A percentile compares a stretch with the other conserved stretches of the same genome.
Conservation (phyloP, 2,888 invertebrate genomes). For the Lumbricus terrestris region DNA sequence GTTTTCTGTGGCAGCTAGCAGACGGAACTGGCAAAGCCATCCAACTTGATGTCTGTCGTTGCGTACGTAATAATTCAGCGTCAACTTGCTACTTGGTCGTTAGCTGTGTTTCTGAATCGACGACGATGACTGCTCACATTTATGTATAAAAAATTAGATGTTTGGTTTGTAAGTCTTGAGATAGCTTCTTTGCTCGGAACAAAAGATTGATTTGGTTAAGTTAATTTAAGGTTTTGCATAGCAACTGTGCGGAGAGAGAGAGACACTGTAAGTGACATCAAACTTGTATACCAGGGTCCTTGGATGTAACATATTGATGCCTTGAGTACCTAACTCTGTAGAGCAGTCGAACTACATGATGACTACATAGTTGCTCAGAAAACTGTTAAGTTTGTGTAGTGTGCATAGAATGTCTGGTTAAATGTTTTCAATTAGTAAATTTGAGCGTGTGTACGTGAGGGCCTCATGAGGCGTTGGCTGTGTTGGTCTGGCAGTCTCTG, state of each 20-base stretch:
- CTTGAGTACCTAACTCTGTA: too few relatives aligned
- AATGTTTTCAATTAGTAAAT: background rate
- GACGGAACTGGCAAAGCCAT: background rate
- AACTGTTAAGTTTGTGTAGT: background rate
- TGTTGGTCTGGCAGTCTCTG: background rate
- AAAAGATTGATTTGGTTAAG: background rate
- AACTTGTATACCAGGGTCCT: too few relatives aligned
- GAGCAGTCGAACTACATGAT: background rate
- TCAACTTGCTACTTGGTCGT: background rate
- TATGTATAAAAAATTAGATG: background rate
- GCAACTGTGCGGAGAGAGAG: background rate
- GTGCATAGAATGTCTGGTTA: background rate
- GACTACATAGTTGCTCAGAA: background rate
- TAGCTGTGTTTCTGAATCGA: background rate
- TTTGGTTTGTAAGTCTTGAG: background rate
- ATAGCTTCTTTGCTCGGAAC: background rate
- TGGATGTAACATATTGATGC: too few relatives aligned
- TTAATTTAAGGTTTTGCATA: background rate
- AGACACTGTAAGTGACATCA: background rate
- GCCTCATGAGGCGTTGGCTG: too few relatives aligned
- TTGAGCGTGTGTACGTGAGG: background rate
- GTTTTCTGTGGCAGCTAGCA: background rate
- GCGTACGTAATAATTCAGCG: background rate
- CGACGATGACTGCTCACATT: background rate
- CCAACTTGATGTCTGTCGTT: background rate